These are phyloP conservation scores for Spatulosminthurus flaviceps DNA, from an alignment of 2,888 invertebrate species.

Conservation along the genomic window DNA sequence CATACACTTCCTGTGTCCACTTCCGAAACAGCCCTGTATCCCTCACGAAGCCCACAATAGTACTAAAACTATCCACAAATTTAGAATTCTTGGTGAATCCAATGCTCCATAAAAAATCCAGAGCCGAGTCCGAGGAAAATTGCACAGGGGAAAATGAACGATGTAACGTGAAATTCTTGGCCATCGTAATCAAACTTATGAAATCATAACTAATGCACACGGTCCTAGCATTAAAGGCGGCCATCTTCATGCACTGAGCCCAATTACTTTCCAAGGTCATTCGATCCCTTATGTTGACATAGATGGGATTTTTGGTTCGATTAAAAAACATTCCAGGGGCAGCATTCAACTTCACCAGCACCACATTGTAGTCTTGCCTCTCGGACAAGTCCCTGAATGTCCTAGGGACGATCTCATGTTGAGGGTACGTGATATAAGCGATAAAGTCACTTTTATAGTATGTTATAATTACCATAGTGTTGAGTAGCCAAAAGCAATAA, in stretches of 20 bases:
- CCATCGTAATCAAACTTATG: neutral
- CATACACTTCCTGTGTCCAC: slow-evolving; percentile 9
- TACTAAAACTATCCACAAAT: neutral
- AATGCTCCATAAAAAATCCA: neutral
- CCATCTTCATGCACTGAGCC: neutral
- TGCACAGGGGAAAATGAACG: too few relatives aligned
- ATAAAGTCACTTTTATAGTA: slow-evolving; percentile 20
- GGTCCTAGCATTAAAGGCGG: neutral
- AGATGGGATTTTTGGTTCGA: neutral
- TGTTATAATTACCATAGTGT: neutral
- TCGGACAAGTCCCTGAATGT: neutral
- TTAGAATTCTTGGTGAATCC: slow-evolving; percentile 23
- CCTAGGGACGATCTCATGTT: neutral
- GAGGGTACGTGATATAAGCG: neutral
- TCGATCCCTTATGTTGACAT: neutral
- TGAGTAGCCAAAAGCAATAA: neutral
- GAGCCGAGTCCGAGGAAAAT: neutral
- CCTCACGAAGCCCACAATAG: neutral
- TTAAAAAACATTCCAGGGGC: neutral
- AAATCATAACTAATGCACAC: slow-evolving; percentile 5
- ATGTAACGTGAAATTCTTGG: neutral
- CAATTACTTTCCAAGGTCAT: neutral
- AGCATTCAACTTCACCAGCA: neutral
- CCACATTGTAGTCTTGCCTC: neutral
- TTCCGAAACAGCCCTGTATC: slow-evolving; percentile 15